These are phyloP conservation scores for Reticulitermes speratus DNA, from an alignment of 1,140 invertebrate species.

Conservation along the genomic window DNA sequence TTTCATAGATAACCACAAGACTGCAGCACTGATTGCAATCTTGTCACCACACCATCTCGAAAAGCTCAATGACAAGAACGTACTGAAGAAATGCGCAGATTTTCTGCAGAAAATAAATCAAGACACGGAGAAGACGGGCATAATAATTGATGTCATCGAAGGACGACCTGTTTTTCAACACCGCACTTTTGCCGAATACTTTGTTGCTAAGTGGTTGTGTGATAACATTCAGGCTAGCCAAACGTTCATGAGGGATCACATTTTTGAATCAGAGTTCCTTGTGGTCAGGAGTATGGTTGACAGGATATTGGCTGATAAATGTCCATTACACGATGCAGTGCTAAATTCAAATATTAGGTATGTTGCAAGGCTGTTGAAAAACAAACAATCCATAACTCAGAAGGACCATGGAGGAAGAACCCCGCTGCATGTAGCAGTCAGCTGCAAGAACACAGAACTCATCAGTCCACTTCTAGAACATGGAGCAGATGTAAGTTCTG, in stretches of 20 bases:
- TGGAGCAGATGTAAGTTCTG: too few species aligned
- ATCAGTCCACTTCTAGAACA: too few species aligned
- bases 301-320: neutral
- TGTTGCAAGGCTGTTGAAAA: conserved; percentile 18
- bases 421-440: conserved; percentile 13
- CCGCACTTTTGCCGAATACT: too few species aligned
- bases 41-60: conserved; percentile 5
- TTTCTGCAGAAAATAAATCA: too few species aligned
- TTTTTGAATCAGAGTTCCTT: neutral
- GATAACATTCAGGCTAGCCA: too few species aligned
- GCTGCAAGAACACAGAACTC: neutral
- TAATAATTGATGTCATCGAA: too few species aligned
- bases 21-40: conserved; percentile 21
- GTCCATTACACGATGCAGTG: neutral
- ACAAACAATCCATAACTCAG: neutral
- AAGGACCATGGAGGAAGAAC: conserved; percentile 20
- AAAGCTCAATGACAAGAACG: neutral
- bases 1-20: conserved; percentile 25
- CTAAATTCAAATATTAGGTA: conserved; percentile 17
- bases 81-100: neutral
- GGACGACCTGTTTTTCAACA: too few species aligned
- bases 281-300: neutral
- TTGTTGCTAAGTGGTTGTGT: too few species aligned
- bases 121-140: too few species aligned
- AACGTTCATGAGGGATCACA: too few species aligned